phyloP scores from a whole-genome alignment of 2,113 vertebrate genomes.

The Trematomus loennbergii region DNA sequence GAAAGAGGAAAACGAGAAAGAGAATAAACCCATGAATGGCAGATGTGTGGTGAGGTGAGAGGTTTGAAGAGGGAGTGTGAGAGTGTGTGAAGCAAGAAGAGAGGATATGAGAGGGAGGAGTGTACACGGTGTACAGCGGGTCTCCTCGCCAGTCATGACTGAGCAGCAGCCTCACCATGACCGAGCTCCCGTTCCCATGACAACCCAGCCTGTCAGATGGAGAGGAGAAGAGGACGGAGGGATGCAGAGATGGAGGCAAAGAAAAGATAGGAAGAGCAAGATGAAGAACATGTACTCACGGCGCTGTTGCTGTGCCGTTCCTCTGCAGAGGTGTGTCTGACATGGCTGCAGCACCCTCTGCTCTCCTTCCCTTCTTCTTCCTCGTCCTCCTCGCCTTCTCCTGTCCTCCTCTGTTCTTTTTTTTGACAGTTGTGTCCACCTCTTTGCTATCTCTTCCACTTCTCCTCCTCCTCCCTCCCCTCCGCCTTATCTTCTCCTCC shows the following conservation, averaged over 20 bases:
- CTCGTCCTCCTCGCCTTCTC: slow-evolving; percentile 31
- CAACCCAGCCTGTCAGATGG: slow-evolving; percentile 78
- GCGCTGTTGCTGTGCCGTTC: slow-evolving; percentile 69
- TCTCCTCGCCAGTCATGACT: slow-evolving; percentile 79
- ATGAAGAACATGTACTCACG: slow-evolving; percentile 68
- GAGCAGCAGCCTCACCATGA: slow-evolving; percentile 79
- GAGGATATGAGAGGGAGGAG: slow-evolving; percentile 59
- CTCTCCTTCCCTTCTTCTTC: slow-evolving; percentile 23
- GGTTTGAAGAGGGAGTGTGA: slow-evolving; percentile 25
- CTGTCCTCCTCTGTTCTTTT: slow-evolving; percentile 45
- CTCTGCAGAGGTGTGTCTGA: slow-evolving; percentile 79
- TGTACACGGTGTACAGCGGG: slow-evolving; percentile 71
- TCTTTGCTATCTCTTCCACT: slow-evolving; percentile 21
- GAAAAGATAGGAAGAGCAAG: slow-evolving; percentile 22
- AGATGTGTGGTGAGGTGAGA: slow-evolving; percentile 22
- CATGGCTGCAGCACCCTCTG: slow-evolving; percentile 70
- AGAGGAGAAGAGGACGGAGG: slow-evolving; percentile 38
- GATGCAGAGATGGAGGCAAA: slow-evolving; percentile 33
- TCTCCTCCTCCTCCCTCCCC: slow-evolving; percentile 37
- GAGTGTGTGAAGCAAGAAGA: slow-evolving; percentile 29
- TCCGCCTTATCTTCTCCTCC: slow-evolving; percentile 38
- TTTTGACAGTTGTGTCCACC: slow-evolving; percentile 48
- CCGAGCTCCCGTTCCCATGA: slow-evolving; percentile 78
- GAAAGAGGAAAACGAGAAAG: neutral
- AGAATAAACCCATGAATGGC: neutral